A percentile compares a stretch with the other conserved stretches of the same genome.
These are phyloP conservation scores for Agrenia bidenticulata DNA, from an alignment of 2,888 invertebrate genomes.

Conservation along the genomic window DNA sequence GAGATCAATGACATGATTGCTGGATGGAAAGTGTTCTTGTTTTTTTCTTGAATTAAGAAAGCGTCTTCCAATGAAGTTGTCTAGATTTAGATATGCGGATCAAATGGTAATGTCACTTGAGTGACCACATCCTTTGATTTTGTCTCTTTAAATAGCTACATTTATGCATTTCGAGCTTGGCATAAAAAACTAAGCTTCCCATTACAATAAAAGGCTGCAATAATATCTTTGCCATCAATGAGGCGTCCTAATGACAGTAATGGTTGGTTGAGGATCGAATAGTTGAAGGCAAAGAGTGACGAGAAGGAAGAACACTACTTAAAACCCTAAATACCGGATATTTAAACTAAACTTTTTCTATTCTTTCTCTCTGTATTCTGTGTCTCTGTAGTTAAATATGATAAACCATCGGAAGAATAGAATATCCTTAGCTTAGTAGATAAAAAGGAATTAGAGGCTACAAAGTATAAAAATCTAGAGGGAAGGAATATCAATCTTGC, in stretches of 20 bases:
- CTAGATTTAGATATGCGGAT: slow-evolving; percentile 33
- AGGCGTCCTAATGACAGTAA: slow-evolving; percentile 25
- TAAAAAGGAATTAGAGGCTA: too few species aligned
- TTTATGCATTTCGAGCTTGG: background rate
- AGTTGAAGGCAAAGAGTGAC: background rate
- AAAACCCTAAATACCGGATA: slow-evolving; percentile 24
- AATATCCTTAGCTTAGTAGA: too few species aligned
- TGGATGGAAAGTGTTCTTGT: background rate
- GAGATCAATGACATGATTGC: slow-evolving; percentile 8
- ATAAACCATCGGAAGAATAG: background rate
- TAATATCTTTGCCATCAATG: slow-evolving; percentile 31
- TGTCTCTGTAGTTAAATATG: background rate
- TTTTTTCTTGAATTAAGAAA: background rate
- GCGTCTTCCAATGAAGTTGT: slow-evolving; percentile 14
- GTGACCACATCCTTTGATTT: slow-evolving; percentile 44
- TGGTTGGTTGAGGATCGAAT: slow-evolving; percentile 6
- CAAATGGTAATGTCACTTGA: slow-evolving; percentile 39
- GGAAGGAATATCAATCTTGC: slow-evolving; percentile 41
- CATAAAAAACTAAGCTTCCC: slow-evolving; percentile 4
- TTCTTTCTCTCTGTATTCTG: too few species aligned
- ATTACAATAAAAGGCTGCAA: slow-evolving; percentile 4
- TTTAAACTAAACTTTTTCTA: slow-evolving; percentile 8
- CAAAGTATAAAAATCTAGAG: slow-evolving; percentile 7
- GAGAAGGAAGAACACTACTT: background rate
- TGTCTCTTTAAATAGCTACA: slow-evolving; percentile 17